phyloP scores from a whole-genome alignment of 1,140 invertebrate genomes.

The Heliothis subflexa region DNA sequence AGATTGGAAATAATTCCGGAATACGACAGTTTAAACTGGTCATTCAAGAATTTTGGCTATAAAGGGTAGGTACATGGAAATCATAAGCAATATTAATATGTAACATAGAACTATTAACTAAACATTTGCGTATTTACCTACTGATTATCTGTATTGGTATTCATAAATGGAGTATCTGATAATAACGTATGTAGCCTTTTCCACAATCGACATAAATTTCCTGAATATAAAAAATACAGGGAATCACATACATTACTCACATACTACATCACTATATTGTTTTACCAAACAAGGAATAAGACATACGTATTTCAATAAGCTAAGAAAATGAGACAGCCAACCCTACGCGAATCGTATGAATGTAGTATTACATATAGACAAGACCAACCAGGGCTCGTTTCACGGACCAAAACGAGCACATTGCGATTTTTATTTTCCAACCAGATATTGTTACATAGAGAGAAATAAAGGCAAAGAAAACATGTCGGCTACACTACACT shows the following conservation, averaged over 20 bases:
- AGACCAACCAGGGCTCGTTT: not conserved
- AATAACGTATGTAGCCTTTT: no score
- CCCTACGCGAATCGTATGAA: slow-evolving; percentile 1
- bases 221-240: not conserved
- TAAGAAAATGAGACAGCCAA: not conserved
- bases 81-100: no score
- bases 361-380: slow-evolving; percentile 27
- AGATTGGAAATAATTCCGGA: no score
- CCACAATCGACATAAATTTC: no score
- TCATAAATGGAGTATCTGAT: no score
- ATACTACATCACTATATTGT: not conserved
- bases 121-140: no score
- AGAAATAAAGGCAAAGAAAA: not conserved
- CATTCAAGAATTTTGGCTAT: no score
- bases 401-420: not conserved
- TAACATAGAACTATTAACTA: no score
- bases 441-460: not conserved
- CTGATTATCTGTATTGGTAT: no score
- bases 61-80: no score
- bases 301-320: not conserved
- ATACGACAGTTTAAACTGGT: no score
- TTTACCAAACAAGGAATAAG: not conserved
- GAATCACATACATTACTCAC: not conserved
- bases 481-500: not conserved
- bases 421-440: slow-evolving; percentile 11